A percentile compares a stretch with the other conserved stretches of the same genome.
Conservation (phyloP, 2,113 vertebrate genomes). For the Sturnira hondurensis region DNA sequence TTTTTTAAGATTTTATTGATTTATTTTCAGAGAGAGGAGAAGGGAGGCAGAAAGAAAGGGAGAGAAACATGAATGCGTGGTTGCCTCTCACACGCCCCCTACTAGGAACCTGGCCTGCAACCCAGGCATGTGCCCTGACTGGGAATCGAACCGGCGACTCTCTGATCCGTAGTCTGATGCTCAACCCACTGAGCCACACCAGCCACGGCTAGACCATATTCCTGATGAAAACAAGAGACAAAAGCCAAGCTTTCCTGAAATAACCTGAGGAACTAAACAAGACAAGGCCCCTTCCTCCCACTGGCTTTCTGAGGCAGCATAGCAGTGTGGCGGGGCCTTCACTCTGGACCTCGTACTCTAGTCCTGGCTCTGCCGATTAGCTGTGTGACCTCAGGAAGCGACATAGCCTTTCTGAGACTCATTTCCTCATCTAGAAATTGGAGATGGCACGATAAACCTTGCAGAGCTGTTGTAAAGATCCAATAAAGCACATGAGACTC, state of each 20-base stretch:
- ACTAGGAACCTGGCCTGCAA: no score
- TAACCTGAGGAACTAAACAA: not conserved
- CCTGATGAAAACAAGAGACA: not conserved
- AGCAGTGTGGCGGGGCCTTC: not conserved
- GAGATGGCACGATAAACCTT: not conserved
- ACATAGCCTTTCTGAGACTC: not conserved
- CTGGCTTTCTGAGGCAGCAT: accelerated
- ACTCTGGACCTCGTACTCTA: not conserved
- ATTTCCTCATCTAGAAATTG: not conserved
- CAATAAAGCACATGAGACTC: not conserved
- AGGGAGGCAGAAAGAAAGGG: no score
- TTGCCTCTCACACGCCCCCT: no score
- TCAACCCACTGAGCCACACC: no score
- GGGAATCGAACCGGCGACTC: no score
- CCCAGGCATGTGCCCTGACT: no score
- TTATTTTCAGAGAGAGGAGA: no score
- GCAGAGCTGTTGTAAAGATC: not conserved
- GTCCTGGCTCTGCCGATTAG: not conserved
- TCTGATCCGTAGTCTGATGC: no score
- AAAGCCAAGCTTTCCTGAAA: not conserved
- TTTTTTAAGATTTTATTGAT: no score
- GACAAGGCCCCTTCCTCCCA: no score
- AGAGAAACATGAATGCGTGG: no score
- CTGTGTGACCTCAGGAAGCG: conserved; percentile 16
- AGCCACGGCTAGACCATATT: not conserved